Evolutionary conservation across 2,113 vertebrate genomes (phyloP).

Genomic region (Genyomyrus donnyi): DNA sequence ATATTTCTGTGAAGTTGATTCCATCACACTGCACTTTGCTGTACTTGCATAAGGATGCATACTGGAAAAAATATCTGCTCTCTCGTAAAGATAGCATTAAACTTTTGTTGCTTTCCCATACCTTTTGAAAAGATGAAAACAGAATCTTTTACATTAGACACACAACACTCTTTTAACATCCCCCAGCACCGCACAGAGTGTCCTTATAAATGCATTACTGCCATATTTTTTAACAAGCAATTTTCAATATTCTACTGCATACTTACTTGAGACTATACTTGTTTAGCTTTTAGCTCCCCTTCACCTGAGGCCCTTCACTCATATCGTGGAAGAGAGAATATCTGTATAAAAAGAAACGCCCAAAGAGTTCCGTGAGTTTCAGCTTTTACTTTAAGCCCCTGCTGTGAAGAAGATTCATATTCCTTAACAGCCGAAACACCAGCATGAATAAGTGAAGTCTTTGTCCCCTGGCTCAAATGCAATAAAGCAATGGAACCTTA

Average conservation of each 20-base stretch:
- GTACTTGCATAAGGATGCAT: not conserved
- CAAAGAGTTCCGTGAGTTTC: constrained; percentile 37
- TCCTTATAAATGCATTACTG: constrained; percentile 20
- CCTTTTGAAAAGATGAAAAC: not conserved
- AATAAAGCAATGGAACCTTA: not conserved
- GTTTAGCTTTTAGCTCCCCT: constrained; percentile 50
- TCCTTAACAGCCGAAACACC: constrained; percentile 36
- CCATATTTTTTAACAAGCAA: constrained; percentile 43
- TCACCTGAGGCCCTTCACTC: constrained; percentile 49
- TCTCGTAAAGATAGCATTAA: not conserved
- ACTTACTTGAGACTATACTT: constrained; percentile 27
- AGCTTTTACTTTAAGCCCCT: constrained; percentile 29
- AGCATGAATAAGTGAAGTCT: constrained; percentile 46
- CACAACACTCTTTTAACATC: not conserved
- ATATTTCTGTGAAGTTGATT: constrained; percentile 7
- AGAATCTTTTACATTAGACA: not conserved
- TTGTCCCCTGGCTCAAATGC: not conserved
- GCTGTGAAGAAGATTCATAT: constrained; percentile 34
- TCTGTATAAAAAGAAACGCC: constrained; percentile 25
- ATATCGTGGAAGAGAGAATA: constrained; percentile 39
- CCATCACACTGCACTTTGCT: not conserved
- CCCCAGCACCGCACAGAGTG: not conserved
- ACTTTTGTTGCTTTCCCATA: not conserved
- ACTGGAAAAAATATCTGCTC: not conserved
- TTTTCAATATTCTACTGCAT: constrained; percentile 35